A percentile compares a stretch with the other conserved stretches of the same genome.
phyloP scores from a whole-genome alignment of 2,888 invertebrate genomes.

The Beris morrisii region DNA sequence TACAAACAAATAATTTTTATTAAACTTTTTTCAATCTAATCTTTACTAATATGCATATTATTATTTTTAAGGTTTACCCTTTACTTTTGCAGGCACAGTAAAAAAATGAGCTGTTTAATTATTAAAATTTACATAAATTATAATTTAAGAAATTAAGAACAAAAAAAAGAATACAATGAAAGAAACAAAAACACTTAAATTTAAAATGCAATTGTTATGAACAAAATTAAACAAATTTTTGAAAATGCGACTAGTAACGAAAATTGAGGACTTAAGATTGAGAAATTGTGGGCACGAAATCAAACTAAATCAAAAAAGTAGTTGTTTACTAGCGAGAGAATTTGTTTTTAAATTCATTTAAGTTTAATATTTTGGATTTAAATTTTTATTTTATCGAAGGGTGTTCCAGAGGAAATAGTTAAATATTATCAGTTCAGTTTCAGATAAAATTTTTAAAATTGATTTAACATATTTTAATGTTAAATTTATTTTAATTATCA shows the following conservation, averaged over 20 bases:
- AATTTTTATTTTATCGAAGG: too few species aligned
- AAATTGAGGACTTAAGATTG: neutral
- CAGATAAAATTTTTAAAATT: too few species aligned
- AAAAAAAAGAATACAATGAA: conserved; percentile 41
- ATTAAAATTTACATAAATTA: conserved; percentile 10
- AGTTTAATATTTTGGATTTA: too few species aligned
- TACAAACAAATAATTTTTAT: conserved; percentile 30
- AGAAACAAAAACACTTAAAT: conserved; percentile 26
- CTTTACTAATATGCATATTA: conserved; percentile 57
- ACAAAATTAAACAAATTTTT: neutral
- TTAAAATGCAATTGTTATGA: conserved; percentile 5
- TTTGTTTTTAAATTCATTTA: too few species aligned
- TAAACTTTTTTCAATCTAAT: conserved; percentile 52
- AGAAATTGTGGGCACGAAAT: neutral
- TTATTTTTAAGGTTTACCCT: conserved; percentile 59
- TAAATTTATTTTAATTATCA: too few species aligned
- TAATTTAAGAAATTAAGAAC: neutral
- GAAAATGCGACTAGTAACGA: neutral
- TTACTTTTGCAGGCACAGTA: conserved; percentile 58
- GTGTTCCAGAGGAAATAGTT: too few species aligned
- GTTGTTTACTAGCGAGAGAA: too few species aligned
- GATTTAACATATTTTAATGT: too few species aligned
- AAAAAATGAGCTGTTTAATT: conserved; percentile 42
- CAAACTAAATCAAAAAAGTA: neutral
- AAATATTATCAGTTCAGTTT: too few species aligned